Conservation (phyloP, 2,113 vertebrate genomes). For the Cephalopholis sonnerati region DNA sequence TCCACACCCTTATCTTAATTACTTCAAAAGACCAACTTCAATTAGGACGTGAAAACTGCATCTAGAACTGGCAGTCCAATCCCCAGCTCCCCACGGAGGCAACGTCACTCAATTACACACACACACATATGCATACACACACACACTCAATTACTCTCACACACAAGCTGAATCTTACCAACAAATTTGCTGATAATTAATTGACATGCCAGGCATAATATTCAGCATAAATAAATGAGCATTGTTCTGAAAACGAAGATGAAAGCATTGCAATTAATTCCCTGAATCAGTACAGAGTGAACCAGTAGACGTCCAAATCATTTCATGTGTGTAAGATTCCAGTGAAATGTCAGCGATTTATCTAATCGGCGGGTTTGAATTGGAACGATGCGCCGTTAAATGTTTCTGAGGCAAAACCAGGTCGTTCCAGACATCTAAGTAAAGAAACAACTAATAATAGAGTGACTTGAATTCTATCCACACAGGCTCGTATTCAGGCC, state of each 20-base stretch:
- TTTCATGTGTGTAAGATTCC: conserved; percentile 56
- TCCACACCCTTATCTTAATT: conserved; percentile 85
- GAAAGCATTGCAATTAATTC: conserved; percentile 73
- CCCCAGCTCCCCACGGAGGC: conserved; percentile 72
- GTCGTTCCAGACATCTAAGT: conserved; percentile 18
- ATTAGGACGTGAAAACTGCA: conserved; percentile 82
- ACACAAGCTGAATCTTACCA: conserved; percentile 70
- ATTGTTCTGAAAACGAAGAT: conserved; percentile 74
- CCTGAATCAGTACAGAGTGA: conserved; percentile 44
- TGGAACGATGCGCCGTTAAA: conserved; percentile 13
- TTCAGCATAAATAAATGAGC: conserved; percentile 76
- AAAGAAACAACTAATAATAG: conserved; percentile 11
- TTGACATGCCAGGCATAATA: conserved; percentile 78
- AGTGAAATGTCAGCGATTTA: conserved; percentile 60
- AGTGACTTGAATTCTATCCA: neutral
- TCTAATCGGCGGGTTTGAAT: conserved; percentile 48
- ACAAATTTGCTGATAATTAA: conserved; percentile 80
- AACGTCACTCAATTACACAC: conserved; percentile 72
- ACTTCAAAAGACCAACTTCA: conserved; percentile 88
- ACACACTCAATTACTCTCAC: conserved; percentile 11
- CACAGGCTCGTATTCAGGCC: neutral
- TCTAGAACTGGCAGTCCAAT: conserved; percentile 74
- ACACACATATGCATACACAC: conserved; percentile 55
- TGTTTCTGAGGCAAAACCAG: conserved; percentile 40
- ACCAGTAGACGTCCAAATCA: conserved; percentile 40